phyloP scores from a whole-genome alignment of 2,888 invertebrate species.

The Heliothis peltigera region DNA sequence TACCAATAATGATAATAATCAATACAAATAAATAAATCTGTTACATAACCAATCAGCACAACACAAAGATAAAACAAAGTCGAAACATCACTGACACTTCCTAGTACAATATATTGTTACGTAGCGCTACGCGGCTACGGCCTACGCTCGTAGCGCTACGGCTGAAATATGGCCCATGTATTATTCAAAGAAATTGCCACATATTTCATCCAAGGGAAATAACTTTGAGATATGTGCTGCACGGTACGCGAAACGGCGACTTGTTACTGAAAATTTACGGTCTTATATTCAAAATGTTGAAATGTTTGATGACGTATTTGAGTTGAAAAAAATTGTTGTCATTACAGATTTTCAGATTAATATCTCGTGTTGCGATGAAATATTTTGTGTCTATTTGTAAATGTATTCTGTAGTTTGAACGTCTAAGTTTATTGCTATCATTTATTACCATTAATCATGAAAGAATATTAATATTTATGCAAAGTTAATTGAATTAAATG shows the following conservation, averaged over 20 bases:
- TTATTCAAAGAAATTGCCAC: constrained; percentile 91
- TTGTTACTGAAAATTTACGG: constrained; percentile 60
- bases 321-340: constrained; percentile 43
- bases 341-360: constrained; percentile 37
- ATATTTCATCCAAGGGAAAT: constrained; percentile 90
- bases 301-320: constrained; percentile 54
- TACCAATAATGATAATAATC: too few species aligned
- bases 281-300: constrained; percentile 55
- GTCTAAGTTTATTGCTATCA: background rate
- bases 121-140: constrained; percentile 69
- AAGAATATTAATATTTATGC: background rate
- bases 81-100: constrained; percentile 72
- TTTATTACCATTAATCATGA: background rate
- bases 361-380: constrained; percentile 23
- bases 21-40: constrained; percentile 27
- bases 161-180: constrained; percentile 90
- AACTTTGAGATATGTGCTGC: constrained; percentile 84
- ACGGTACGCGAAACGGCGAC: constrained; percentile 70
- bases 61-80: constrained; percentile 68
- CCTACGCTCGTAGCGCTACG: constrained; percentile 75
- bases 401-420: background rate
- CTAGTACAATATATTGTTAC: constrained; percentile 62
- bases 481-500: too few species aligned
- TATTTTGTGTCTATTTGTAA: background rate
- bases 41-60: constrained; percentile 55